Percentiles rank a stretch among this genome's conserved stretches.
Conservation (phyloP, 1,140 invertebrate genomes). For the Achroia grisella region DNA sequence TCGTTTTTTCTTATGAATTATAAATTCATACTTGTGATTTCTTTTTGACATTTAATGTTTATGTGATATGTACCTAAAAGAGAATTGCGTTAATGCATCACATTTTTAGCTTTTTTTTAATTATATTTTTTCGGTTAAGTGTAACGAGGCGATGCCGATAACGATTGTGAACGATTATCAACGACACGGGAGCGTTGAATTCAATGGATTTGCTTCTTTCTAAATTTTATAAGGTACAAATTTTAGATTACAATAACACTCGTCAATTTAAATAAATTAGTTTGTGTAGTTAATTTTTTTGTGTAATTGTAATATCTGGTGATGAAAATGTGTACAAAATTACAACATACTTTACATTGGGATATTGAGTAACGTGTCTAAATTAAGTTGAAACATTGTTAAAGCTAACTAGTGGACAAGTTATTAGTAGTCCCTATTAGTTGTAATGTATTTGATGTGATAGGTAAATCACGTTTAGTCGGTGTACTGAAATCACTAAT, state of each 20-base stretch:
- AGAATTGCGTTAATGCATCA: constrained; percentile 67
- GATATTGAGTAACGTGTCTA: constrained; percentile 37
- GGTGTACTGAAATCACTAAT: constrained; percentile 47
- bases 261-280: constrained; percentile 35
- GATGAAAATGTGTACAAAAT: constrained; percentile 32
- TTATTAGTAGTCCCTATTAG: constrained; percentile 49
- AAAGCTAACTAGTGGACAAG: constrained; percentile 49
- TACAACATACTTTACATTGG: constrained; percentile 32
- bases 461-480: constrained; percentile 51
- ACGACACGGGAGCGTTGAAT: constrained; percentile 26
- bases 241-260: constrained; percentile 44
- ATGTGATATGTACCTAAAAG: constrained; percentile 63
- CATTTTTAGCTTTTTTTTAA: constrained; percentile 48
- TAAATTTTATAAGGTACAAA: constrained; percentile 51
- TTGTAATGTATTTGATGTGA: constrained; percentile 63
- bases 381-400: constrained; percentile 60
- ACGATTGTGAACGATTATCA: constrained; percentile 18
- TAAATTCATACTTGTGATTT: constrained; percentile 73
- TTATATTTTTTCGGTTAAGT: constrained; percentile 39
- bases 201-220: constrained; percentile 36
- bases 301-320: constrained; percentile 15
- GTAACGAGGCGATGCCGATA: constrained; percentile 20
- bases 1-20: constrained; percentile 65
- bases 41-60: constrained; percentile 72
- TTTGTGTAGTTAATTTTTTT: constrained; percentile 18